These are phyloP conservation scores for Sturnus vulgaris DNA, from an alignment of 2,113 vertebrate species.

Conservation along the genomic window DNA sequence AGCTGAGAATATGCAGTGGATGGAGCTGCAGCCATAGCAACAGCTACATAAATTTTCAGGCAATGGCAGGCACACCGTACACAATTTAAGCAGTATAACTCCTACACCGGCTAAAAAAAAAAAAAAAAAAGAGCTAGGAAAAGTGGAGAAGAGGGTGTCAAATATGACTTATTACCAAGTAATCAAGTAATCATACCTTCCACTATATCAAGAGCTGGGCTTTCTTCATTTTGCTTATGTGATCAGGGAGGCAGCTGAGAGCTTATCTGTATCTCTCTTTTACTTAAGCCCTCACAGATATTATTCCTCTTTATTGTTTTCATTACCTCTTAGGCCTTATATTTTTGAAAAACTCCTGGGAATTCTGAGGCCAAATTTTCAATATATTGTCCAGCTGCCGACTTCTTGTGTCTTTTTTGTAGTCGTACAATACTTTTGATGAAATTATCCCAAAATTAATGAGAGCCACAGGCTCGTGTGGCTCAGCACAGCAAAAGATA, in stretches of 20 bases:
- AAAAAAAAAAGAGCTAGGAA: not conserved
- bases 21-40: constrained; percentile 52
- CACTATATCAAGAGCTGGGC: not conserved
- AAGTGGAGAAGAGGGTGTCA: not conserved
- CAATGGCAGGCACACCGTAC: not conserved
- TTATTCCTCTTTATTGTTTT: not conserved
- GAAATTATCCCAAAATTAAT: not conserved
- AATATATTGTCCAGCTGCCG: not conserved
- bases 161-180: not conserved
- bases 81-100: constrained; percentile 37
- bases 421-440: not conserved
- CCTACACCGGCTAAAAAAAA: not conserved
- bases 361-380: not conserved
- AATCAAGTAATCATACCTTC: not conserved
- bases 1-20: constrained; percentile 11
- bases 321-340: not conserved
- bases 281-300: not conserved
- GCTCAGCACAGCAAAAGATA: not conserved
- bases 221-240: not conserved
- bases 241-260: not conserved
- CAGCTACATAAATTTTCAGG: constrained; percentile 35
- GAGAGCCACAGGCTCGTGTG: not conserved
- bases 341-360: not conserved
- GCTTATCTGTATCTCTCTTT: not conserved
- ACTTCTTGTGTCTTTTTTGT: not conserved